Conservation (phyloP, 2,797 vertebrate genomes). For the Spatula clypeata region DNA sequence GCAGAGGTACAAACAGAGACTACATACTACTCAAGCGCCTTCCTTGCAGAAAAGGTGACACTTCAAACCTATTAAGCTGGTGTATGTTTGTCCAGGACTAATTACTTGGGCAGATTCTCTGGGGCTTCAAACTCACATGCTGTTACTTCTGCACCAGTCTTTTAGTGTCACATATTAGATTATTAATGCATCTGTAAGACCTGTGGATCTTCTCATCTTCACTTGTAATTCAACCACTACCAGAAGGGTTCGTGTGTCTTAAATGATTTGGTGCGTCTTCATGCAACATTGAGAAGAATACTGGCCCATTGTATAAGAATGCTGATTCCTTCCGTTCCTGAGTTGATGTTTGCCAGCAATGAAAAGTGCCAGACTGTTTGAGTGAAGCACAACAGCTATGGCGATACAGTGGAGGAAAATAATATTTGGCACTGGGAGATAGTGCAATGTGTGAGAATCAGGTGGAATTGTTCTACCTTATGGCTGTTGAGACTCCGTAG, state of each 20-base stretch:
- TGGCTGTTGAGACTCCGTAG: constrained; percentile 57
- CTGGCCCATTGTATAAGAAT: constrained; percentile 71
- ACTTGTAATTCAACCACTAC: constrained; percentile 83
- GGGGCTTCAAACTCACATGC: constrained; percentile 82
- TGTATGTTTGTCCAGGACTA: constrained; percentile 81
- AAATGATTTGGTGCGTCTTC: constrained; percentile 85
- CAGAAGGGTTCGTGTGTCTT: constrained; percentile 82
- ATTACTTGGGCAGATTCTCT: constrained; percentile 80
- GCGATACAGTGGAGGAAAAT: constrained; percentile 49
- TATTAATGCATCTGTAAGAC: constrained; percentile 82
- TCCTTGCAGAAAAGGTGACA: constrained; percentile 98
- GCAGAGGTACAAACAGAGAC: constrained; percentile 94
- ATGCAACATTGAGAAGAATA: constrained; percentile 83
- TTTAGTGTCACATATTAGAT: constrained; percentile 82
- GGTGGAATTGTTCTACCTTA: constrained; percentile 59
- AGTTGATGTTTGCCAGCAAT: constrained; percentile 72
- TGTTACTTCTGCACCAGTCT: constrained; percentile 83
- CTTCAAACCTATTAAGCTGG: constrained; percentile 79
- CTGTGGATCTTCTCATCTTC: constrained; percentile 82
- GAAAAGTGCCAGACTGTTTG: constrained; percentile 79
- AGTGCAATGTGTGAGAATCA: constrained; percentile 74
- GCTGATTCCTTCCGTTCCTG: constrained; percentile 68
- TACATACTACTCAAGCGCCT: constrained; percentile 88
- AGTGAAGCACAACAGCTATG: constrained; percentile 84
- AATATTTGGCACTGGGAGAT: constrained; percentile 75